These are phyloP conservation scores for Abrostola triplasia DNA, from an alignment of 2,888 invertebrate species.

Conservation along the genomic window DNA sequence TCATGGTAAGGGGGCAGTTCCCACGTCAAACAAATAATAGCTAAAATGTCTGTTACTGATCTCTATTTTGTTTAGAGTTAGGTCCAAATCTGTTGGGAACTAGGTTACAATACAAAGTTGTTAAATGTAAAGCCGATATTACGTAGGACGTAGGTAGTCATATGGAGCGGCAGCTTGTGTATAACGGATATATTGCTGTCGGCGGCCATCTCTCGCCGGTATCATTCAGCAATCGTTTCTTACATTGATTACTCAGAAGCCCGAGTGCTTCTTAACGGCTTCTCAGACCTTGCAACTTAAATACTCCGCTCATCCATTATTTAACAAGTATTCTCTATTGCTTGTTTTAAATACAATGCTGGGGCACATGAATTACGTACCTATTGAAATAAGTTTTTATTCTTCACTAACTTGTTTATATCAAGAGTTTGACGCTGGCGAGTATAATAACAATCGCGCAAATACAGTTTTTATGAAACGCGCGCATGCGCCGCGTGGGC, in stretches of 20 bases:
- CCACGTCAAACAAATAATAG: background rate
- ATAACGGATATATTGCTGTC: slow-evolving; percentile 12
- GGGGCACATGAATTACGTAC: background rate
- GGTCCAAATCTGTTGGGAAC: background rate
- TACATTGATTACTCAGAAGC: slow-evolving; percentile 48
- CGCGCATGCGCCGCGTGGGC: slow-evolving; percentile 68
- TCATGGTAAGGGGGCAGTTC: too few relatives aligned
- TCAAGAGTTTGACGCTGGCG: slow-evolving; percentile 29
- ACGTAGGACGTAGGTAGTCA: background rate
- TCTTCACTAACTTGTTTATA: slow-evolving; percentile 15
- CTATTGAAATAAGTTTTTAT: slow-evolving; percentile 15
- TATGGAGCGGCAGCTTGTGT: background rate
- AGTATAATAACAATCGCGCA: slow-evolving; percentile 21
- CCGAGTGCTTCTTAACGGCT: slow-evolving; percentile 32
- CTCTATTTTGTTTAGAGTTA: background rate
- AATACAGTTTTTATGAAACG: slow-evolving; percentile 42
- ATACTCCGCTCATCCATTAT: slow-evolving; percentile 57
- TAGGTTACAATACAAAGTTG: background rate
- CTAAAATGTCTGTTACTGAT: background rate
- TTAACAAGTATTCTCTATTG: slow-evolving; percentile 42
- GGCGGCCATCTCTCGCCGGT: slow-evolving; percentile 13
- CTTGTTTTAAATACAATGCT: slow-evolving; percentile 47
- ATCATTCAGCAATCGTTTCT: slow-evolving; percentile 42
- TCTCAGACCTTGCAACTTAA: slow-evolving; percentile 46
- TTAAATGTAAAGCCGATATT: background rate